Evolutionary conservation across 2,113 vertebrate species (phyloP).

Genomic region (Poecile atricapillus): DNA sequence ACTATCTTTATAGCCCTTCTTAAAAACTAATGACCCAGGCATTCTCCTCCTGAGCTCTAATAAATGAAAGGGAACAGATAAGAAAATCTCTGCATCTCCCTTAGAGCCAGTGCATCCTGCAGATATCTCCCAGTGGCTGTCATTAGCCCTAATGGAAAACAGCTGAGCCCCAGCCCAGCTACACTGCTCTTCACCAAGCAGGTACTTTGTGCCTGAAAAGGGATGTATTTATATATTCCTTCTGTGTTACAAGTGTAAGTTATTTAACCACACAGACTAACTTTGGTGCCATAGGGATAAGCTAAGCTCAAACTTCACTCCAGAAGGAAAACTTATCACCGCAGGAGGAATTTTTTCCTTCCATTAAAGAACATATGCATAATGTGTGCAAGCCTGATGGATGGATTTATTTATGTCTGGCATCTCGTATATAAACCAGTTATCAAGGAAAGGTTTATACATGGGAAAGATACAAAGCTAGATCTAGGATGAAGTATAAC

Average conservation of each 20-base stretch:
- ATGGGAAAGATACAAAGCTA: background rate
- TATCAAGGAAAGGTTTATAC: background rate
- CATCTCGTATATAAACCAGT: background rate
- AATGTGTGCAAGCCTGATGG: background rate
- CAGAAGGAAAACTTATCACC: background rate
- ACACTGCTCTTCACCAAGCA: background rate
- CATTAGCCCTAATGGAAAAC: slow-evolving; percentile 28
- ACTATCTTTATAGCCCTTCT: too few relatives aligned
- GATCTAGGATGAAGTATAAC: background rate
- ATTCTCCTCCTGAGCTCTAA: background rate
- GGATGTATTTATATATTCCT: background rate
- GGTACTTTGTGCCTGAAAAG: background rate
- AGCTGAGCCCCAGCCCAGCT: background rate
- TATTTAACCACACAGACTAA: background rate
- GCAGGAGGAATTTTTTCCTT: background rate
- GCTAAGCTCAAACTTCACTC: background rate
- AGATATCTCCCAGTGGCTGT: slow-evolving; percentile 7
- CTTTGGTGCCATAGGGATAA: background rate
- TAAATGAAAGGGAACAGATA: slow-evolving; percentile 21
- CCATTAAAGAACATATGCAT: background rate
- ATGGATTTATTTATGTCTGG: background rate
- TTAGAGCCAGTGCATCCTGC: background rate
- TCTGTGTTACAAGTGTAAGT: background rate
- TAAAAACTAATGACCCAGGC: slow-evolving; percentile 18
- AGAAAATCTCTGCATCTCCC: slow-evolving; percentile 14